Percentiles rank a stretch among this genome's conserved stretches.
phyloP scores from a whole-genome alignment of 2,797 vertebrate species.

The Pipistrellus pipistrellus region DNA sequence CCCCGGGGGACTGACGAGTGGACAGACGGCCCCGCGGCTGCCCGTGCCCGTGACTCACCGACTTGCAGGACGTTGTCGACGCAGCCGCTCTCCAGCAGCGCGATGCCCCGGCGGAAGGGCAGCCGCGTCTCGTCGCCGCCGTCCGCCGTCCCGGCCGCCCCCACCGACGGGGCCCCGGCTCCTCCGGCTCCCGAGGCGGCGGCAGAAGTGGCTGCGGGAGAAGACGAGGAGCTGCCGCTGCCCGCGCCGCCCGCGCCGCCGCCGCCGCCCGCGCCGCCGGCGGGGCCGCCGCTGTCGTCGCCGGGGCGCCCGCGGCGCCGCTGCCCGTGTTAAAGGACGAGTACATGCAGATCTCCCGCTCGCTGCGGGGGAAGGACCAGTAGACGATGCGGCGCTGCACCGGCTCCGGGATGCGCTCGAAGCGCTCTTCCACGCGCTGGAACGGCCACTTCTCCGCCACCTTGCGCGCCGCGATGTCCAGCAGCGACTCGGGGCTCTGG shows the following conservation, averaged over 20 bases:
- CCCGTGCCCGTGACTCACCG: constrained; percentile 91
- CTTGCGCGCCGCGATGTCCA: constrained; percentile 96
- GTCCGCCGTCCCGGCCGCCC: constrained; percentile 86
- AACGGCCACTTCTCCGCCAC: constrained; percentile 99
- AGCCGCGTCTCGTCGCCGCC: constrained; percentile 94
- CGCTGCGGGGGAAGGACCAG: constrained; percentile 98
- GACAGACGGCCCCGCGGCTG: constrained; percentile 41
- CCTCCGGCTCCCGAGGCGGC: constrained; percentile 69
- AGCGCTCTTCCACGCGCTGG: constrained; percentile 96
- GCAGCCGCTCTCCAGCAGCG: constrained; percentile 95
- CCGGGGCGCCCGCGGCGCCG: constrained; percentile 83
- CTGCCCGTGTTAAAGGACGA: constrained; percentile 95
- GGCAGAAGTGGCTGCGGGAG: constrained; percentile 79
- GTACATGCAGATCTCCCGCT: constrained; percentile 98
- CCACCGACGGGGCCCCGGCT: constrained; percentile 77
- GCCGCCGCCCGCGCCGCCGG: constrained; percentile 75
- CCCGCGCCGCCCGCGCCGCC: constrained; percentile 68
- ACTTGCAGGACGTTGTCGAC: constrained; percentile 98
- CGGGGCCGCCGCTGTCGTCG: constrained; percentile 80
- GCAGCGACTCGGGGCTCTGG: constrained; percentile 94
- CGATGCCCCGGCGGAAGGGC: constrained; percentile 96
- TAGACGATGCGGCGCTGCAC: constrained; percentile 97
- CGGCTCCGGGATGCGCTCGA: constrained; percentile 97
- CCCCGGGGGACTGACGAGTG: neutral
- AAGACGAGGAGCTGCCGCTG: constrained; percentile 76